phyloP scores from a whole-genome alignment of 2,113 vertebrate genomes.

The Larimichthys crocea region DNA sequence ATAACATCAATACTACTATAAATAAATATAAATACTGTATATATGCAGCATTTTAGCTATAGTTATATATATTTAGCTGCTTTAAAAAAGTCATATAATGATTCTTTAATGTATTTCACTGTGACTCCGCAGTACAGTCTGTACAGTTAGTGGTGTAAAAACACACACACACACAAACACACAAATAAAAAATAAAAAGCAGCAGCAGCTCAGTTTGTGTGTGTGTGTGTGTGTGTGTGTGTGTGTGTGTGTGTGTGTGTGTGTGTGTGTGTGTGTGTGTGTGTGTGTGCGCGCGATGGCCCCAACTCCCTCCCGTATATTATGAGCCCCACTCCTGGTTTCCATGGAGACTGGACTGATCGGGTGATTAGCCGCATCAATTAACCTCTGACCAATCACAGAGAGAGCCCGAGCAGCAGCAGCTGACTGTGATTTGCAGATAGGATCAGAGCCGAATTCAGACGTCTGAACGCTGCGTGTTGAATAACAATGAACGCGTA shows the following conservation, averaged over 20 bases:
- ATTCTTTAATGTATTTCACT: not conserved
- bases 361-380: constrained; percentile 68
- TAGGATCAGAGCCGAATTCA: constrained; percentile 13
- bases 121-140: constrained; percentile 7
- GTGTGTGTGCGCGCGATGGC: not conserved
- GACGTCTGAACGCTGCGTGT: constrained; percentile 5
- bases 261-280: no score
- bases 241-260: not conserved
- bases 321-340: constrained; percentile 52
- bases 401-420: constrained; percentile 32
- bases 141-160: constrained; percentile 19
- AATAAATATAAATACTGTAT: not conserved
- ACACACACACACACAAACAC: not conserved
- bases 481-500: not conserved
- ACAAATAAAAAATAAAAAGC: not conserved
- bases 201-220: constrained; percentile 19
- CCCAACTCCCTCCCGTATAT: constrained; percentile 37
- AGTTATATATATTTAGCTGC: not conserved
- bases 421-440: constrained; percentile 39
- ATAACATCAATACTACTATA: no score
- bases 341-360: constrained; percentile 70
- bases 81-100: not conserved
- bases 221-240: no score
- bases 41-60: not conserved
- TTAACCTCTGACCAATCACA: constrained; percentile 71